Evolutionary conservation across 2,113 vertebrate species (phyloP), one percentile per base, ranked within the genome.

Genomic region (Gracilinanus agilis): DNA sequence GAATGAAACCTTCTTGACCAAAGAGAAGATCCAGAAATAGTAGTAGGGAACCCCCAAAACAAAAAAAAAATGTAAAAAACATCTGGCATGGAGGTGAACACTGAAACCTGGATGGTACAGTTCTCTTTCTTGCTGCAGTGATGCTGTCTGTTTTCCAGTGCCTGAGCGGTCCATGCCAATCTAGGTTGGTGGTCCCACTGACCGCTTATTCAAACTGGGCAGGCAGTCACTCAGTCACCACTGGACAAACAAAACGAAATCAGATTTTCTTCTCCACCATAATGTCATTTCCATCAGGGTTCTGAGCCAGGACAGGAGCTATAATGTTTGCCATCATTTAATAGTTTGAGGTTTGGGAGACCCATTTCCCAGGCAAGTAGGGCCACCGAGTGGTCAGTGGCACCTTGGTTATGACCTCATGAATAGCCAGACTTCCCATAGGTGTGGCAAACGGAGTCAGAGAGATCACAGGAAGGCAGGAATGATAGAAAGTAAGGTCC

Each of bases 401-500:
- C 40, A 16, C 23, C 19, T 83, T 0, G n/a, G 67, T 83, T 40
- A 83, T 83, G 19, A 6, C n/a, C 16, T 83, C 67, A 83, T 5
- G 29, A 91, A 49, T 34, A 0, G 24, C 67, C 53, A 16, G 0
- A 21, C 34, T 29, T 88, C 89, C 29, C 91, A 88, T 9, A 21
- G 40, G 0, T 54, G 49, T 16, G 53, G 67, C 0, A 0, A 29
- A 5, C 75, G 89, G 49, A 91, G 93, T 56, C 91, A 58, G 10
- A 10, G 93, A 91, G 95, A 16, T 24, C 88, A 40, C 0, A 0
- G 89, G 91, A 16, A 24, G 24, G 4, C 93, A 75, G 44, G 93
- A 23, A 55, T 1, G 95, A 96, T 94, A 58, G 19, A 90, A 90
- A n/a, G 44, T 34, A 93, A 95, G 91, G 2, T 40, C 9, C 88